A percentile compares a stretch with the other conserved stretches of the same genome.
phyloP scores from a whole-genome alignment of 2,797 vertebrate genomes.

The Gymnothorax reevesii region DNA sequence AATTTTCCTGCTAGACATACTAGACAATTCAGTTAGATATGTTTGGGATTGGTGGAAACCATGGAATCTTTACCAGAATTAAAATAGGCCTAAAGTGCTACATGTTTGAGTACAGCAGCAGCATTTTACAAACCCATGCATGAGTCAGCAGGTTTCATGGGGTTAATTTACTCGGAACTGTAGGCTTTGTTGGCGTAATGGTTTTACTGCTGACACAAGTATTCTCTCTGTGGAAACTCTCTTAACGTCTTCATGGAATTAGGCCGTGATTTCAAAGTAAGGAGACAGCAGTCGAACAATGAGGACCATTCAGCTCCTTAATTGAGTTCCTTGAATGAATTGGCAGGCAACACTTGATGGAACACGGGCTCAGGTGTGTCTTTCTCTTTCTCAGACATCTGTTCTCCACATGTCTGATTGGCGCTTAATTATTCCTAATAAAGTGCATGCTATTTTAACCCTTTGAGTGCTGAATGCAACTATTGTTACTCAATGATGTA shows the following conservation, averaged over 20 bases:
- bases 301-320: constrained; percentile 31
- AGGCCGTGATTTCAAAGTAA: constrained; percentile 17
- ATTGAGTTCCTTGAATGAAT: constrained; percentile 16
- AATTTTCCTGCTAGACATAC: too few relatives aligned
- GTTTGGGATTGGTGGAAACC: too few relatives aligned
- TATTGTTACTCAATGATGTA: too few relatives aligned
- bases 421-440: neutral
- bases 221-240: neutral
- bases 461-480: too few relatives aligned
- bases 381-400: neutral
- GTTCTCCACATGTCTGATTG: neutral
- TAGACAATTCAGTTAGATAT: too few relatives aligned
- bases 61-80: too few relatives aligned
- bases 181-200: neutral
- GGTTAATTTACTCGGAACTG: too few relatives aligned
- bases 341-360: constrained; percentile 1
- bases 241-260: neutral
- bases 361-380: constrained; percentile 28
- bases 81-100: too few relatives aligned
- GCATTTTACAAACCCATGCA: too few relatives aligned
- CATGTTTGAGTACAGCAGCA: too few relatives aligned
- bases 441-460: neutral
- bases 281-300: constrained; percentile 35
- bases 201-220: neutral
- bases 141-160: too few relatives aligned